Conservation (phyloP, 1,140 invertebrate species). For the Platorchestia sp. region DNA sequence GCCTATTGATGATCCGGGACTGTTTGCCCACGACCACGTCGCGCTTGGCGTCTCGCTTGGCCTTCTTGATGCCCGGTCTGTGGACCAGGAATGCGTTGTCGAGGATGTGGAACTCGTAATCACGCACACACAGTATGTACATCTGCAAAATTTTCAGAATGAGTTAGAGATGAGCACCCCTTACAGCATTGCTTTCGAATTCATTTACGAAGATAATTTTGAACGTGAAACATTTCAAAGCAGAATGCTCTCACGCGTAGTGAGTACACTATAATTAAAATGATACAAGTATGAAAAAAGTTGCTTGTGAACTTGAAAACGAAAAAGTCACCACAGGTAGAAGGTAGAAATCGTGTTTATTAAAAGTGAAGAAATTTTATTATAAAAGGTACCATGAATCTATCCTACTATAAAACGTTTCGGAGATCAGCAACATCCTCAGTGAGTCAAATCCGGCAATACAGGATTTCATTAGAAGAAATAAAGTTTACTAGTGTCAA, state of each 20-base stretch:
- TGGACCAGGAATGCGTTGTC: slow-evolving; percentile 91
- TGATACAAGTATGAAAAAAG: too few species aligned
- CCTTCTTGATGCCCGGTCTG: slow-evolving; percentile 77
- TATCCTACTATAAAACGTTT: too few species aligned
- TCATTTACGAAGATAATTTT: not conserved
- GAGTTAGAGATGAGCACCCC: too few species aligned
- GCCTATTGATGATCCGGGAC: slow-evolving; percentile 82
- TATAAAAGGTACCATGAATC: too few species aligned
- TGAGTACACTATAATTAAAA: not conserved
- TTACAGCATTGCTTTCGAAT: not conserved
- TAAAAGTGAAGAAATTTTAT: too few species aligned
- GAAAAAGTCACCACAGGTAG: too few species aligned
- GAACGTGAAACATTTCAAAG: not conserved
- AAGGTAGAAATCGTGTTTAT: too few species aligned
- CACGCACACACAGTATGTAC: slow-evolving; percentile 85
- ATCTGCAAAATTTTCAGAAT: slow-evolving; percentile 75
- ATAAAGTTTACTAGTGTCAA: too few species aligned
- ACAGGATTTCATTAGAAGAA: too few species aligned
- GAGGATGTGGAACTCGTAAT: slow-evolving; percentile 90
- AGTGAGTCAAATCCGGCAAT: too few species aligned
- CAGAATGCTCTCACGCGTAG: not conserved
- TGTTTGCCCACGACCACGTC: slow-evolving; percentile 83
- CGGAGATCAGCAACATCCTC: too few species aligned
- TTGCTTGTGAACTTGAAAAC: too few species aligned
- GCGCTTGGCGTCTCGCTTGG: slow-evolving; percentile 75